These are phyloP conservation scores for Pammene aurita DNA, from an alignment of 2,888 invertebrate genomes.

Conservation along the genomic window DNA sequence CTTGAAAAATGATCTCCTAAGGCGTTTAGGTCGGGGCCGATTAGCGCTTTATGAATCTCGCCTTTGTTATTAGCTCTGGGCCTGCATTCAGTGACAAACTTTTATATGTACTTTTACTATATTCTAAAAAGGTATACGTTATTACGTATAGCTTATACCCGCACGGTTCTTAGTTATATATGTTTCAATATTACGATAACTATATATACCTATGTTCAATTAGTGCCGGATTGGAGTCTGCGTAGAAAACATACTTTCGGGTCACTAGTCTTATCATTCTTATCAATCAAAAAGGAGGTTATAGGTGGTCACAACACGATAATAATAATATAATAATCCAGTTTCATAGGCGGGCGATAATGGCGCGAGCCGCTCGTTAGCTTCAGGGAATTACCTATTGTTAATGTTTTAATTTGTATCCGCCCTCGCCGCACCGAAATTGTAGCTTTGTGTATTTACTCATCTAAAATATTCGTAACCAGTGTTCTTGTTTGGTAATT, in stretches of 20 bases:
- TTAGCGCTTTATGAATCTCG: conserved; percentile 56
- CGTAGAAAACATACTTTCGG: no score
- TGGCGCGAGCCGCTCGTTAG: conserved; percentile 74
- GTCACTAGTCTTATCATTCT: no score
- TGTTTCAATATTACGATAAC: no score
- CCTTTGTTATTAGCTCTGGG: conserved; percentile 42
- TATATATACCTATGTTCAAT: no score
- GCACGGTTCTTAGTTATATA: no score
- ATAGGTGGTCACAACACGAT: conserved; percentile 61
- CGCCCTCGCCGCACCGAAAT: conserved; percentile 51
- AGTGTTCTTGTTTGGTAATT: conserved; percentile 25
- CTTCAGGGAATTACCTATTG: conserved; percentile 76
- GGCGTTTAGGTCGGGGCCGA: conserved; percentile 61
- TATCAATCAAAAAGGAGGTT: no score
- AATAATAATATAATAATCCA: conserved; percentile 76
- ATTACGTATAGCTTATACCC: no score
- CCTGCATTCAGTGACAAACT: not conserved
- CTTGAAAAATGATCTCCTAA: conserved; percentile 68
- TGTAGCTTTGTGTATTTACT: conserved; percentile 34
- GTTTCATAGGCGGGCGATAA: conserved; percentile 74
- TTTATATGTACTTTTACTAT: not conserved
- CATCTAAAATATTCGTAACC: conserved; percentile 34
- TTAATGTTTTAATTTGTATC: conserved; percentile 80
- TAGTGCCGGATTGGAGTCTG: no score
- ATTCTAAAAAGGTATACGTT: no score